A percentile compares a stretch with the other conserved stretches of the same genome.
These are phyloP conservation scores for Lytechinus pictus DNA, from an alignment of 35 echinoderm and acorn worm species.

Conservation along the genomic window DNA sequence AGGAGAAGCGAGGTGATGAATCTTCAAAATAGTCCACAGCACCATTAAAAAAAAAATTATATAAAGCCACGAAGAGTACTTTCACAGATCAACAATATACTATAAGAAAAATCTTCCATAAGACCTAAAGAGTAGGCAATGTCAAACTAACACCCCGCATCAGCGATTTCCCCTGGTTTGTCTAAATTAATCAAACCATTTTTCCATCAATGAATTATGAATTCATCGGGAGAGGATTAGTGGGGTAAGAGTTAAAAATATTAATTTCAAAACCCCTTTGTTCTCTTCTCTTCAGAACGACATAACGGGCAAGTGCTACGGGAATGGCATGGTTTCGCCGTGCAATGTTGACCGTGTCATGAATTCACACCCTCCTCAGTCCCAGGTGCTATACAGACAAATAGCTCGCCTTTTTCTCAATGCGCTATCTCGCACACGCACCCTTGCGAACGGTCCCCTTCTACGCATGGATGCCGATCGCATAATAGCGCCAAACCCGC, in stretches of 20 bases:
- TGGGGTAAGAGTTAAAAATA: neutral
- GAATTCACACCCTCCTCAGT: constrained; percentile 40
- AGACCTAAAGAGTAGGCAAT: neutral
- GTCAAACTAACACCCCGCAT: neutral
- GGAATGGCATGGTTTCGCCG: neutral
- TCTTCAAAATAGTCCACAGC: no score
- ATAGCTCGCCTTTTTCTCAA: constrained; percentile 25
- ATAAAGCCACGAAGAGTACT: no score
- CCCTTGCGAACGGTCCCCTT: neutral
- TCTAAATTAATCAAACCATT: neutral
- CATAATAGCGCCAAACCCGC: neutral
- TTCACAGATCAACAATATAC: no score
- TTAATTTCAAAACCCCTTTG: neutral
- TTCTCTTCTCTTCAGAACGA: neutral
- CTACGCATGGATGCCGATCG: constrained; percentile 24
- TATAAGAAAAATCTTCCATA: no score
- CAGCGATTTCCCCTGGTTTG: neutral
- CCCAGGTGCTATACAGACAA: constrained; percentile 45
- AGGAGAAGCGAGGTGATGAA: neutral
- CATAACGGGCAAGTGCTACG: neutral
- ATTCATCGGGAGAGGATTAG: neutral
- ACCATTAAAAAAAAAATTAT: no score
- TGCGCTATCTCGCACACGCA: constrained; percentile 11
- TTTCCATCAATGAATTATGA: neutral
- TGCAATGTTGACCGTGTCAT: constrained; percentile 19